Evolutionary conservation across 23 tunicate species (phyloP).

Genomic region (Styela clava): DNA sequence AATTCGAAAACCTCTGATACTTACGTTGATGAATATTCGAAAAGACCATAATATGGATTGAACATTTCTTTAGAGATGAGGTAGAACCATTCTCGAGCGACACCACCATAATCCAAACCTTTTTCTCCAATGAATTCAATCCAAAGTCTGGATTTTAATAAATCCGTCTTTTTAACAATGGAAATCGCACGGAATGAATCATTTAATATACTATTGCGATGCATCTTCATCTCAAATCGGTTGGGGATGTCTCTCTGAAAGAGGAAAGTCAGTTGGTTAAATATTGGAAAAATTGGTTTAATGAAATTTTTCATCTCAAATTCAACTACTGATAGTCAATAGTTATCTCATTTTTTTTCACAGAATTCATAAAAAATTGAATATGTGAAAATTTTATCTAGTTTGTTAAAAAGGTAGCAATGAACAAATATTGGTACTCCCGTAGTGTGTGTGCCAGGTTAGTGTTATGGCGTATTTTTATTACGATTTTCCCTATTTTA

Average conservation of each 20-base stretch:
- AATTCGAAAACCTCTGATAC: conserved; percentile 32
- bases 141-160: conserved; percentile 86
- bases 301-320: too few relatives aligned
- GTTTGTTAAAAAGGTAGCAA: too few relatives aligned
- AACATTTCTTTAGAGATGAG: conserved; percentile 96
- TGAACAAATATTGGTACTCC: too few relatives aligned
- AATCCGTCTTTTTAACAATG: conserved; percentile 56
- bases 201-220: conserved; percentile 65
- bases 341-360: too few relatives aligned
- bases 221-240: conserved; percentile 94
- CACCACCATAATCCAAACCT: conserved; percentile 96
- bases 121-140: conserved; percentile 88
- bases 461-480: too few relatives aligned
- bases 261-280: too few relatives aligned
- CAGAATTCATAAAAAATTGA: too few relatives aligned
- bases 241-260: conserved; percentile 87
- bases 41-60: conserved; percentile 94
- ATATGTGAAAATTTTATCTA: too few relatives aligned
- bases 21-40: conserved; percentile 97
- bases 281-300: too few relatives aligned
- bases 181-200: conserved; percentile 77
- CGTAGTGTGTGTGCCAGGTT: too few relatives aligned
- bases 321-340: too few relatives aligned
- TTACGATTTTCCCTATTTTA: too few relatives aligned
- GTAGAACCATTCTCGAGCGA: conserved; percentile 97